Percentiles rank a stretch among this genome's conserved stretches.
Evolutionary conservation across 2,113 vertebrate genomes (phyloP).

Genomic region (Cromileptes altivelis): DNA sequence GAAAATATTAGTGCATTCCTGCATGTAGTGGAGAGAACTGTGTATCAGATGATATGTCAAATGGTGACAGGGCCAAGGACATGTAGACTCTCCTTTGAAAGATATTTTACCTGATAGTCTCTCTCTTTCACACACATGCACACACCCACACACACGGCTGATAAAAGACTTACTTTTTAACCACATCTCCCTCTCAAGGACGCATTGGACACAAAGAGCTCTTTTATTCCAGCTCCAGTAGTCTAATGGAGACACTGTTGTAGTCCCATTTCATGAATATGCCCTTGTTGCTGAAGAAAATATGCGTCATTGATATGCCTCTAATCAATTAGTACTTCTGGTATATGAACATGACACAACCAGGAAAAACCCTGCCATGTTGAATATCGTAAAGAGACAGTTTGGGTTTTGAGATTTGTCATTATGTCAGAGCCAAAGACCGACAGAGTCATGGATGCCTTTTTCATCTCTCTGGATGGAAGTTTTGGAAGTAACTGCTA

Average conservation of each 20-base stretch:
- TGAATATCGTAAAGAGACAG: conserved; percentile 6
- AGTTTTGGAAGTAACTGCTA: neutral
- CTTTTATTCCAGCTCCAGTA: conserved; percentile 61
- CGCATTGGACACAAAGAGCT: conserved; percentile 73
- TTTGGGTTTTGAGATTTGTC: conserved; percentile 16
- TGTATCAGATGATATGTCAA: conserved; percentile 73
- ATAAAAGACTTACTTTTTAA: conserved; percentile 84
- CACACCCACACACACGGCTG: conserved; percentile 51
- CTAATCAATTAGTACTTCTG: conserved; percentile 43
- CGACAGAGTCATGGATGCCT: neutral
- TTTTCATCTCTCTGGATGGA: conserved; percentile 21
- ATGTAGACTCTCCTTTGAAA: conserved; percentile 60
- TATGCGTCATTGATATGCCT: conserved; percentile 43
- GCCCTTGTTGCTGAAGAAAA: conserved; percentile 55
- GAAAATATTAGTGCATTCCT: conserved; percentile 85
- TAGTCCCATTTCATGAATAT: conserved; percentile 54
- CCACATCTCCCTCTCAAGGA: conserved; percentile 78
- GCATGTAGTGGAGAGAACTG: conserved; percentile 44
- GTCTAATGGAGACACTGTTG: conserved; percentile 57
- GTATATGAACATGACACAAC: conserved; percentile 33
- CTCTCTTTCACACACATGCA: conserved; percentile 21
- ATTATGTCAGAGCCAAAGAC: conserved; percentile 2
- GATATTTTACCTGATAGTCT: conserved; percentile 58
- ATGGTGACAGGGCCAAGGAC: conserved; percentile 72
- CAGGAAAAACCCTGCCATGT: conserved; percentile 34